Conservation (phyloP, 2,888 invertebrate genomes). For the Hydraecia micacea region DNA sequence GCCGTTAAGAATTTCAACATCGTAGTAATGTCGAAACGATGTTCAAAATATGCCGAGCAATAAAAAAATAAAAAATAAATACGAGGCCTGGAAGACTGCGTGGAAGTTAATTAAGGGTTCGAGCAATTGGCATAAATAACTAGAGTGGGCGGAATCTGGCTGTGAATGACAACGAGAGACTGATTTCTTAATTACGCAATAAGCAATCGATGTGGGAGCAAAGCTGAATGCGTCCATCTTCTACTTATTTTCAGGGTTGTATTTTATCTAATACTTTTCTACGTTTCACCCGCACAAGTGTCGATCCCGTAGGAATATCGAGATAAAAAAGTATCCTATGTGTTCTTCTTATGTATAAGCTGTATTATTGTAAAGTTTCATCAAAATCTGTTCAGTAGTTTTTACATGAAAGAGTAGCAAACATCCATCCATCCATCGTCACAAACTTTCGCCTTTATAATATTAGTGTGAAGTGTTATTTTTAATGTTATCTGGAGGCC, state of each 20-base stretch:
- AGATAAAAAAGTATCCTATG: no score
- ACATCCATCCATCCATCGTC: no score
- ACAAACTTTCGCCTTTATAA: no score
- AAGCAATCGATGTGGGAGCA: slow-evolving; percentile 23
- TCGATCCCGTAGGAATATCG: no score
- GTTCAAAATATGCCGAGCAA: not conserved
- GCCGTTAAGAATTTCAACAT: not conserved
- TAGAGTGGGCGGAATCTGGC: slow-evolving; percentile 12
- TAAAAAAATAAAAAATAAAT: not conserved
- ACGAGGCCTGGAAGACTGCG: slow-evolving; percentile 15
- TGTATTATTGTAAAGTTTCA: no score
- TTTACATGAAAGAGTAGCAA: no score
- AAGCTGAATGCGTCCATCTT: slow-evolving; percentile 4
- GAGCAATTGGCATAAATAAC: slow-evolving; percentile 19
- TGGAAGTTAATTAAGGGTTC: slow-evolving; percentile 5
- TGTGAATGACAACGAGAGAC: slow-evolving; percentile 34
- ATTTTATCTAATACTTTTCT: not conserved
- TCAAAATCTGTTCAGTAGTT: no score
- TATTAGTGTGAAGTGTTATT: not conserved
- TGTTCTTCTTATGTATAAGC: no score
- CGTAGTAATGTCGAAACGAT: not conserved
- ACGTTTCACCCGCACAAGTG: no score
- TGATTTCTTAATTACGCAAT: slow-evolving; percentile 36
- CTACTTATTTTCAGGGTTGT: not conserved
- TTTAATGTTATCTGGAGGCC: not conserved